Percentiles rank a stretch among this genome's conserved stretches.
These are phyloP conservation scores for Epistrophella euchroma DNA, from an alignment of 2,888 invertebrate genomes.

Conservation along the genomic window DNA sequence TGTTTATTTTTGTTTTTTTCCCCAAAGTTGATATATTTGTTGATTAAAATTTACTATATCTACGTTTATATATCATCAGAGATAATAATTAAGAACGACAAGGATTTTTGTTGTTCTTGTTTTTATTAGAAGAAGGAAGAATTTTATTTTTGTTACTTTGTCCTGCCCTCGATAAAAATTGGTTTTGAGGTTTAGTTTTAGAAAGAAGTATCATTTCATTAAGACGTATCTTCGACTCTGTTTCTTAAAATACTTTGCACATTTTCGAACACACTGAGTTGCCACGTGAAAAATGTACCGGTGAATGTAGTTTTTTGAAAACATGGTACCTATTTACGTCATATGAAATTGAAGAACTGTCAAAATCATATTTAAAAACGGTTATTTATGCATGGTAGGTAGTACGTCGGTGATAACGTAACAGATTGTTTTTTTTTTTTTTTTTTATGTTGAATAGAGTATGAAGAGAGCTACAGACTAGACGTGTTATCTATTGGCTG, in stretches of 20 bases:
- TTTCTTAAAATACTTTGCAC: background rate
- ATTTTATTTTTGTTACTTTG: background rate
- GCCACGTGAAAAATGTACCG: slow-evolving; percentile 4
- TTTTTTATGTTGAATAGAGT: no score
- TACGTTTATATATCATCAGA: slow-evolving; percentile 3
- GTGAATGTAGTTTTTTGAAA: background rate
- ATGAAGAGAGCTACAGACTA: no score
- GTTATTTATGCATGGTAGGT: no score
- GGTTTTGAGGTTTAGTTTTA: no score
- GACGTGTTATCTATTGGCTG: no score
- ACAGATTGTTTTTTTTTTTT: no score
- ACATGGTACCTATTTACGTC: background rate
- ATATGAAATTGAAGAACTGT: background rate
- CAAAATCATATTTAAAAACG: no score
- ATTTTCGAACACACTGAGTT: background rate
- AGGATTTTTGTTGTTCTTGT: background rate
- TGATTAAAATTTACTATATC: slow-evolving; percentile 27
- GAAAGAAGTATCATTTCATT: no score
- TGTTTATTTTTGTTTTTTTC: slow-evolving; percentile 1
- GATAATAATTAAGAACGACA: slow-evolving; percentile 34
- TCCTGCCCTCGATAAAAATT: background rate
- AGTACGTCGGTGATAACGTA: no score
- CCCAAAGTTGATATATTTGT: slow-evolving; percentile 41
- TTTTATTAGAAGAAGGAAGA: background rate
- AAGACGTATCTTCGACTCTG: background rate